phyloP scores from a whole-genome alignment of 2,888 invertebrate genomes.

The Drosophila colorata region DNA sequence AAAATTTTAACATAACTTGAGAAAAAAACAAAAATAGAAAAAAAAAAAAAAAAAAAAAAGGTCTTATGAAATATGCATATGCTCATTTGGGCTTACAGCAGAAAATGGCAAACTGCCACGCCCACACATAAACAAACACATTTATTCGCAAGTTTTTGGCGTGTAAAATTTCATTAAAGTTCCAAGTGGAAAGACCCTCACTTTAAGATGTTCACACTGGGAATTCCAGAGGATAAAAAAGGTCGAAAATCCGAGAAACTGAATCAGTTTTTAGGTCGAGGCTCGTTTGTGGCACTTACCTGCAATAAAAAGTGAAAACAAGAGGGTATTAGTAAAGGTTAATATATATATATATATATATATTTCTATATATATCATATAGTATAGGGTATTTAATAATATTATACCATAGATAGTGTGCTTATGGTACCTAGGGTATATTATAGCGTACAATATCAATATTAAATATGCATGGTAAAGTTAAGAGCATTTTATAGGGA shows the following conservation, averaged over 20 bases:
- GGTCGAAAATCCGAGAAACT: background rate
- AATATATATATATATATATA: too few species aligned
- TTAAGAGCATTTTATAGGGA: too few species aligned
- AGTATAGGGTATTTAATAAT: too few species aligned
- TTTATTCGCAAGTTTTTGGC: slow-evolving; percentile 41
- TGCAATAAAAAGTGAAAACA: slow-evolving; percentile 15
- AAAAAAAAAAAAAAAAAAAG: slow-evolving; percentile 45
- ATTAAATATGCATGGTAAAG: too few species aligned
- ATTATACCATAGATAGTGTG: too few species aligned
- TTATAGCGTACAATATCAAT: too few species aligned
- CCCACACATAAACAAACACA: slow-evolving; percentile 16
- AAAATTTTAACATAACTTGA: slow-evolving; percentile 70
- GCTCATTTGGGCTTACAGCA: slow-evolving; percentile 66
- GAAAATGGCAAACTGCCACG: slow-evolving; percentile 33
- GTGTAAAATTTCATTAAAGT: slow-evolving; percentile 64
- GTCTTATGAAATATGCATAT: slow-evolving; percentile 78
- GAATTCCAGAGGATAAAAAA: slow-evolving; percentile 19
- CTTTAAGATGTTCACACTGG: slow-evolving; percentile 56
- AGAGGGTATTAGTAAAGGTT: background rate
- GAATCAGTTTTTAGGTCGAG: background rate
- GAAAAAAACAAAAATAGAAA: slow-evolving; percentile 20
- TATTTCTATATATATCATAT: too few species aligned
- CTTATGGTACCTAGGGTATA: too few species aligned
- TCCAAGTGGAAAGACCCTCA: slow-evolving; percentile 42
- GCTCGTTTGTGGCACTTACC: slow-evolving; percentile 18